A percentile compares a stretch with the other conserved stretches of the same genome.
These are phyloP conservation scores for Nycteola revayana DNA, from an alignment of 2,888 invertebrate species.

Conservation along the genomic window DNA sequence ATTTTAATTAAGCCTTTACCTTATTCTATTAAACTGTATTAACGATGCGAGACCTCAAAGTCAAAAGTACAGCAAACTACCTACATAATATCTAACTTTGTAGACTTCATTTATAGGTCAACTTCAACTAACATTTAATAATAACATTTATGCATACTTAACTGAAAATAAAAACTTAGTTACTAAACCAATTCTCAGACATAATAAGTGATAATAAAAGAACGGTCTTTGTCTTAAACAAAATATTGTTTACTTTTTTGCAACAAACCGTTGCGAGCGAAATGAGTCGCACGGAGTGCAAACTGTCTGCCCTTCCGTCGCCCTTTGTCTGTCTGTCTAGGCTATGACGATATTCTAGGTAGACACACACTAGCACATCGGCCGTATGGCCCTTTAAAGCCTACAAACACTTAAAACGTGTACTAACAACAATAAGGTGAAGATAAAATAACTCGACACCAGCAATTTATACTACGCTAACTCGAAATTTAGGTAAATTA, in stretches of 20 bases:
- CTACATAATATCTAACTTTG: no score
- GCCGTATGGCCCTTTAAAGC: conserved; percentile 10
- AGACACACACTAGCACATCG: conserved; percentile 18
- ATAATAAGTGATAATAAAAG: background rate
- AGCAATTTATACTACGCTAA: no score
- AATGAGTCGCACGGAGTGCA: conserved; percentile 31
- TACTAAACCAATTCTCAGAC: background rate
- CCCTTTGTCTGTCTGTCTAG: conserved; percentile 44
- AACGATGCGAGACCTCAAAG: no score
- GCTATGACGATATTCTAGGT: conserved; percentile 22
- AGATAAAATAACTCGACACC: no score
- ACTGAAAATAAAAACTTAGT: no score
- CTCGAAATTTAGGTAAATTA: no score
- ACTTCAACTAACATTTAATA: no score
- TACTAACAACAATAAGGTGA: conserved; percentile 10
- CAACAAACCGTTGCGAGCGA: conserved; percentile 15
- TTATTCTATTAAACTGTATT: no score
- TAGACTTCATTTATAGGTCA: no score
- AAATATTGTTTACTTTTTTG: conserved; percentile 19
- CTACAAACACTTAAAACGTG: conserved; percentile 21
- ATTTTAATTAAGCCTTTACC: no score
- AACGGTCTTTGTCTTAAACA: conserved; percentile 2
- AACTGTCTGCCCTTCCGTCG: conserved; percentile 58
- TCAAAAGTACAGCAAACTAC: no score
- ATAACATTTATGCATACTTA: no score